Percentiles rank a stretch among this genome's conserved stretches.
phyloP scores from a whole-genome alignment of 1,140 invertebrate genomes.

The Orchestia grillus region DNA sequence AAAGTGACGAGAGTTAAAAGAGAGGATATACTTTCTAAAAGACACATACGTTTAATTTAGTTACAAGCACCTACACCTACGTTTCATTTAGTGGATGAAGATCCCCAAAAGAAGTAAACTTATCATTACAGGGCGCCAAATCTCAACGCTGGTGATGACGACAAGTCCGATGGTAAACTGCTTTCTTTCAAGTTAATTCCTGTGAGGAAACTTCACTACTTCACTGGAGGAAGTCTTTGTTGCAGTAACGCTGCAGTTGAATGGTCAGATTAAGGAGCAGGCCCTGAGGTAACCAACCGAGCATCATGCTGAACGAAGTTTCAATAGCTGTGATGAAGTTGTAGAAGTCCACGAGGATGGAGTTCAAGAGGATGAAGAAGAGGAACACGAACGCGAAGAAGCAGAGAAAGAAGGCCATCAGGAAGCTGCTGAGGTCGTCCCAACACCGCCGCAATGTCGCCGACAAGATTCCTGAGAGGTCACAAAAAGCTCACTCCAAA shows the following conservation, averaged over 20 bases:
- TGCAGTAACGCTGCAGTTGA: not conserved
- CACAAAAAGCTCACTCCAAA: not conserved
- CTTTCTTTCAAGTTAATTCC: no score
- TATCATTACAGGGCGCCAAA: no score
- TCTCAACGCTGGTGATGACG: no score
- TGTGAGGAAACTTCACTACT: no score
- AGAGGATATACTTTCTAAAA: no score
- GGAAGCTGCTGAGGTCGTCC: constrained; percentile 71
- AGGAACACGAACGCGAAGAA: constrained; percentile 72
- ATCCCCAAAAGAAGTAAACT: no score
- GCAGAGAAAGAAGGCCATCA: constrained; percentile 71
- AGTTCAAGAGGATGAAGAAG: constrained; percentile 74
- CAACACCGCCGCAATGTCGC: constrained; percentile 71
- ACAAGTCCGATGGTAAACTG: no score
- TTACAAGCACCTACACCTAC: no score
- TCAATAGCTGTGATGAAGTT: constrained; percentile 74
- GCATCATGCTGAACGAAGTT: constrained; percentile 74
- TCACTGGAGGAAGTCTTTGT: not conserved
- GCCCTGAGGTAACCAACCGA: constrained; percentile 67
- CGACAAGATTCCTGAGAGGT: constrained; percentile 70
- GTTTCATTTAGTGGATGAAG: no score
- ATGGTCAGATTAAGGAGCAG: not conserved
- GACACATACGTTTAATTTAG: no score
- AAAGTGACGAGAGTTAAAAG: no score
- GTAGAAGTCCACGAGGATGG: constrained; percentile 72